Conservation (phyloP, 2,113 vertebrate species). For the Equus przewalskii region DNA sequence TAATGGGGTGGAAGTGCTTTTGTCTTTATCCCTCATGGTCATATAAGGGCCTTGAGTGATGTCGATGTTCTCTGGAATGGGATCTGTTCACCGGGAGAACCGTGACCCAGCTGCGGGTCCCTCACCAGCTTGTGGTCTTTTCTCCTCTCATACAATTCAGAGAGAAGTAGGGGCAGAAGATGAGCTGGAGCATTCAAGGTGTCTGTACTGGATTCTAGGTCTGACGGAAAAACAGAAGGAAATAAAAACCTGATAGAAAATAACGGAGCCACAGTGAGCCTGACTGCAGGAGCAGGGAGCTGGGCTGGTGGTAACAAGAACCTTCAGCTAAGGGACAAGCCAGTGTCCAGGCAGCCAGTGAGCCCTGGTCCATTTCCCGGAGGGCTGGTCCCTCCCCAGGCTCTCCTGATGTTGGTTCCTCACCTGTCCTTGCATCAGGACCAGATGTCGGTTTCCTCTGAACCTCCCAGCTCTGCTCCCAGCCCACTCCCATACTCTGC, state of each 20-base stretch:
- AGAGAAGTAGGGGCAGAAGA: background rate
- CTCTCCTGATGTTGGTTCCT: background rate
- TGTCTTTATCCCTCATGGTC: background rate
- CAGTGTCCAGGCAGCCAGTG: background rate
- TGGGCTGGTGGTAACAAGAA: background rate
- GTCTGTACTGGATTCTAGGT: background rate
- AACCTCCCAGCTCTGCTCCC: too few relatives aligned
- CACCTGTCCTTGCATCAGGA: background rate
- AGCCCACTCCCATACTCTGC: background rate
- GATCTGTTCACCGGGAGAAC: background rate
- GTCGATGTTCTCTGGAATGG: background rate
- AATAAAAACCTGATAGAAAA: background rate
- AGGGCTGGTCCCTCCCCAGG: too few relatives aligned
- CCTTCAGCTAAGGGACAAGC: background rate
- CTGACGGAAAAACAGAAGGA: background rate
- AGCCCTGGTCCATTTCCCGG: background rate
- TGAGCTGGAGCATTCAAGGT: background rate
- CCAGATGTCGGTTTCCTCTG: background rate
- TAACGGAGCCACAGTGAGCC: background rate
- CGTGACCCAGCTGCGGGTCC: background rate
- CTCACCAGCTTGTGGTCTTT: background rate
- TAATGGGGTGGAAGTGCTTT: background rate
- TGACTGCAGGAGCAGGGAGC: background rate
- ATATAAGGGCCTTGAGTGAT: background rate
- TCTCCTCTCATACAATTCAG: background rate